Evolutionary conservation across 1,140 invertebrate genomes (phyloP).

Genomic region (Pantala flavescens): DNA sequence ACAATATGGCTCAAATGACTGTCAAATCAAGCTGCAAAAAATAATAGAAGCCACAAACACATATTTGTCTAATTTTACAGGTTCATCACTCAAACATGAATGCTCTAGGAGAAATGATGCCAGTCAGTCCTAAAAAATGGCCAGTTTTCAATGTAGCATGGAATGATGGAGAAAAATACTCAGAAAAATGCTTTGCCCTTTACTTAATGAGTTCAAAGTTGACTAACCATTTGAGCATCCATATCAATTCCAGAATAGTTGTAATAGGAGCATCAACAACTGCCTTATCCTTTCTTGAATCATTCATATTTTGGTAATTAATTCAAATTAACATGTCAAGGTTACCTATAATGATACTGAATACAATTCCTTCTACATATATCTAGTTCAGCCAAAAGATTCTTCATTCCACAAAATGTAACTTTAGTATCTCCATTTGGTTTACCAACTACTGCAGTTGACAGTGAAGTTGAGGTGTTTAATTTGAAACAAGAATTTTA

Average conservation of each 20-base stretch:
- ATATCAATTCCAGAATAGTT: conserved; percentile 53
- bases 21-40: no score
- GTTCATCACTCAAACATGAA: conserved; percentile 25
- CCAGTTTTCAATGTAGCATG: conserved; percentile 26
- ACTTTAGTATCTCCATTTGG: conserved; percentile 55
- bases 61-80: no score
- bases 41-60: no score
- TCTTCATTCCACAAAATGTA: conserved; percentile 1
- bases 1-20: no score
- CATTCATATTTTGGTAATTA: conserved; percentile 47
- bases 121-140: conserved; percentile 29
- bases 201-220: conserved; percentile 36
- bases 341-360: neutral
- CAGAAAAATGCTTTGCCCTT: conserved; percentile 32
- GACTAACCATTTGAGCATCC: conserved; percentile 34
- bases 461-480: neutral
- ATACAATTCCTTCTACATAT: neutral
- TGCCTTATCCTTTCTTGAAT: conserved; percentile 54
- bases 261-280: conserved; percentile 61
- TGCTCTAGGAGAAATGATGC: conserved; percentile 31
- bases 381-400: neutral
- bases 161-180: neutral
- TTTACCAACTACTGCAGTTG: conserved; percentile 41
- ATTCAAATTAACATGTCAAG: conserved; percentile 3
- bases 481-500: conserved; percentile 26